Percentiles rank a stretch among this genome's conserved stretches.
Evolutionary conservation across 2,797 vertebrate genomes (phyloP).

Genomic region (Tenualosa ilisha): DNA sequence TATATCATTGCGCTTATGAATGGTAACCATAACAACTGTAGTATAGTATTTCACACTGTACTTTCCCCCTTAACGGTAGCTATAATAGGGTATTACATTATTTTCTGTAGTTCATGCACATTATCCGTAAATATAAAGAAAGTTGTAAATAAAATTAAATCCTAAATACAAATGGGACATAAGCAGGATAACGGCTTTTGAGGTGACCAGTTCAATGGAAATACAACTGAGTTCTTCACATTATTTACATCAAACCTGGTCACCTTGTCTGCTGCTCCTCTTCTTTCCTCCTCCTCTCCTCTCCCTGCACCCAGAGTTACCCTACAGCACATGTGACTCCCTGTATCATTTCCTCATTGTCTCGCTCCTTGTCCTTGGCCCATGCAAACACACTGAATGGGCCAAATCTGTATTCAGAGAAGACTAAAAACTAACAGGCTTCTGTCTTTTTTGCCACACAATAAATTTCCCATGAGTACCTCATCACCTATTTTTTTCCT

Average conservation of each 20-base stretch:
- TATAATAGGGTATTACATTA: too few relatives aligned
- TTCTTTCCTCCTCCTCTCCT: background rate
- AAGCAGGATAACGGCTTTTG: background rate
- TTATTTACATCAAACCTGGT: too few relatives aligned
- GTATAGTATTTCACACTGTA: too few relatives aligned
- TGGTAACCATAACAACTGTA: too few relatives aligned
- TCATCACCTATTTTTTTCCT: background rate
- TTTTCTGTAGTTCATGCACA: too few relatives aligned
- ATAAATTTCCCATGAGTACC: background rate
- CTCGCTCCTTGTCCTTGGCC: background rate
- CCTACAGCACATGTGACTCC: background rate
- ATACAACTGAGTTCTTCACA: too few relatives aligned
- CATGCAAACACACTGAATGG: background rate
- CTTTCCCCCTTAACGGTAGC: too few relatives aligned
- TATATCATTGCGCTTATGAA: too few relatives aligned
- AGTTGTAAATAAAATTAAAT: too few relatives aligned
- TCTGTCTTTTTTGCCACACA: background rate
- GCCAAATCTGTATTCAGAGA: slow-evolving; percentile 12
- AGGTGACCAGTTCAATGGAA: too few relatives aligned
- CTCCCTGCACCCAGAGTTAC: background rate
- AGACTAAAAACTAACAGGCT: background rate
- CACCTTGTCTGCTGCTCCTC: background rate
- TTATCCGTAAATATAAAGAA: too few relatives aligned
- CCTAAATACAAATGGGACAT: too few relatives aligned
- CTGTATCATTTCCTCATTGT: background rate